Base-by-base conservation (phyloP, 1,140 invertebrate genomes). In the Bicyclus anynana region DNA sequence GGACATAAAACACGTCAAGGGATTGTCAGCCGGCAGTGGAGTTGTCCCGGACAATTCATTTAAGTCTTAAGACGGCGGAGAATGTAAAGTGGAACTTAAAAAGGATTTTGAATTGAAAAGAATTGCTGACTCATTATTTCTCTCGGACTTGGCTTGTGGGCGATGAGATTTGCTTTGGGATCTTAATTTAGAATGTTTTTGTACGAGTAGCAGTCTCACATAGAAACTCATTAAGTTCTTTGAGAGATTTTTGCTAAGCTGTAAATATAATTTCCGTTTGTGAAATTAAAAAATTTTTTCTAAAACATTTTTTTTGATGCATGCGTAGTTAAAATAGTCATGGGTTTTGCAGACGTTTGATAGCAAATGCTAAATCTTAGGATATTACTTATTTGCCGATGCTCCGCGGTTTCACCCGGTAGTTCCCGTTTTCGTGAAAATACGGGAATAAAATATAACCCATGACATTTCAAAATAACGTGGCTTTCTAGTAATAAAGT, bases 1-100 rank as follows among this genome's bases (percentile, higher is more conserved):
- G 72, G 67, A 72, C 77, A 77, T 86, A 82, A 84, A 84, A 77
- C 74, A 84, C 64, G 80, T 77, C 77, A 76, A 72, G 72, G 70
- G 69, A 79, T 82, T 81, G 74, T 78, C 79, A 77, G 67, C 61
- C 67, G 58, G 65, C 63, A 78, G 72, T 46, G 54, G 60, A 69
- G 69, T 59, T 47, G 57, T 40, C 56, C 56, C 52, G 37, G 63
- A 73, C 67, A 75, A 82, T 80, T 82, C 72, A 75, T 80, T 77
- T 72, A 71, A 76, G 72, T 75, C 69, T 72, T 72, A 70, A 69
- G 69, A 58, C 61, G 62, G 54, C 65, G 56, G 70, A 59, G 50
- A 57, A 70, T 61, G 65, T 71, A 62, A 74, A 78, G 67, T 67
- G 67, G 63, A 69, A 68, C 56, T 69, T 67, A 54, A 63, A 74